phyloP scores from a whole-genome alignment of 2,888 invertebrate genomes.

The Tetropium fuscum region DNA sequence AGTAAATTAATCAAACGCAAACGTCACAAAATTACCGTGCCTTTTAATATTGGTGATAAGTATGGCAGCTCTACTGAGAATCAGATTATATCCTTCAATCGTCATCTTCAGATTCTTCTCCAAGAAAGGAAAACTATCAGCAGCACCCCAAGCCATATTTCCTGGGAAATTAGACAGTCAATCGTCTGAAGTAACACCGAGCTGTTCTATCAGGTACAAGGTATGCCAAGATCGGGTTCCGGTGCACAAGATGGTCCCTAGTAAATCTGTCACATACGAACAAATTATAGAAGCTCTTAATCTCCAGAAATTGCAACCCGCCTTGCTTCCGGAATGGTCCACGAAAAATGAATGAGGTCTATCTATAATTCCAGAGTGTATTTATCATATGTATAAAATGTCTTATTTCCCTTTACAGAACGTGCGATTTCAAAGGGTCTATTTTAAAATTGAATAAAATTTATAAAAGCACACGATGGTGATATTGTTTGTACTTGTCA shows the following conservation, averaged over 20 bases:
- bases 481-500: too few species aligned
- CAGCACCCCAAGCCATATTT: background rate
- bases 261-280: background rate
- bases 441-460: too few species aligned
- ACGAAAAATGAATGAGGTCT: background rate
- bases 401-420: too few species aligned
- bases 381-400: too few species aligned
- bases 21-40: conserved; percentile 1
- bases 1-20: background rate
- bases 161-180: background rate
- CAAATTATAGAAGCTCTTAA: background rate
- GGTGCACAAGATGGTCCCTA: background rate
- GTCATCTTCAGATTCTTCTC: background rate
- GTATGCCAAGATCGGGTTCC: conserved; percentile 10
- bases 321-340: conserved; percentile 5
- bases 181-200: background rate
- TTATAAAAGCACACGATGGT: too few species aligned
- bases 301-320: conserved; percentile 3
- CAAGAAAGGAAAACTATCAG: background rate
- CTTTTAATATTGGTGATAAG: background rate
- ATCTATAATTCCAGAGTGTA: too few species aligned
- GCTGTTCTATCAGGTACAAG: background rate
- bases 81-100: background rate
- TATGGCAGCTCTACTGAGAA: background rate
- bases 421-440: too few species aligned